Percentiles rank a stretch among this genome's conserved stretches.
phyloP scores from a whole-genome alignment of 2,113 vertebrate species.

The Syngnathus typhle region DNA sequence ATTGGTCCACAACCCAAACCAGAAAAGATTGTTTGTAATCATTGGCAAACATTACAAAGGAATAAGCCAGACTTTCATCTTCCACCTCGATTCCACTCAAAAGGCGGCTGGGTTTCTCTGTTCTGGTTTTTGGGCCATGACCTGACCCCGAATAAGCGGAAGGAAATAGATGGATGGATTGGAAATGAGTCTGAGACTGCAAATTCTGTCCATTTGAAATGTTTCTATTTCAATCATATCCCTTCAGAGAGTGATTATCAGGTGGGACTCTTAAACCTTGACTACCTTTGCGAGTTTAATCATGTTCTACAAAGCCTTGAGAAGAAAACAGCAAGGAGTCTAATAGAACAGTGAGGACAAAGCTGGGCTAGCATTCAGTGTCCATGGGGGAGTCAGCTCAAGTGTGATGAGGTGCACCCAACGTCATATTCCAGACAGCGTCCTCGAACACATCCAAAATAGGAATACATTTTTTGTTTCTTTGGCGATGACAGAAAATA shows the following conservation, averaged over 20 bases:
- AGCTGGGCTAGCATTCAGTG: constrained; percentile 3
- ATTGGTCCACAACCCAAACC: too few relatives aligned
- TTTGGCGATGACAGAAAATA: constrained; percentile 10
- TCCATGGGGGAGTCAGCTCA: constrained; percentile 7
- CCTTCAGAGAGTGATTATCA: background rate
- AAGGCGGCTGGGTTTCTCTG: too few relatives aligned
- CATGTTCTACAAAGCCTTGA: constrained; percentile 20
- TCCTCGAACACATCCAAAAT: constrained; percentile 13
- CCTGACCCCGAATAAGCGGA: background rate
- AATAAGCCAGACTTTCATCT: too few relatives aligned
- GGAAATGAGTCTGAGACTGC: background rate
- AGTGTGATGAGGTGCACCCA: background rate
- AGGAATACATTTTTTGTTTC: background rate
- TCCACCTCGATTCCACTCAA: too few relatives aligned
- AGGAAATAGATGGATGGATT: background rate
- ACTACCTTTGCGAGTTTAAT: constrained; percentile 7
- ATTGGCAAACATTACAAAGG: too few relatives aligned
- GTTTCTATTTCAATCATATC: background rate
- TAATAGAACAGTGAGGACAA: constrained; percentile 26
- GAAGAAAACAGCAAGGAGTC: constrained; percentile 3
- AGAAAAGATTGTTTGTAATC: too few relatives aligned
- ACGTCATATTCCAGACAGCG: background rate
- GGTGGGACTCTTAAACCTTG: background rate
- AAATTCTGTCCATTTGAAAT: background rate
- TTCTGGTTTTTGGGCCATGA: background rate